Evolutionary conservation across 2,113 vertebrate species (phyloP).

Genomic region (Podarcis cretensis): DNA sequence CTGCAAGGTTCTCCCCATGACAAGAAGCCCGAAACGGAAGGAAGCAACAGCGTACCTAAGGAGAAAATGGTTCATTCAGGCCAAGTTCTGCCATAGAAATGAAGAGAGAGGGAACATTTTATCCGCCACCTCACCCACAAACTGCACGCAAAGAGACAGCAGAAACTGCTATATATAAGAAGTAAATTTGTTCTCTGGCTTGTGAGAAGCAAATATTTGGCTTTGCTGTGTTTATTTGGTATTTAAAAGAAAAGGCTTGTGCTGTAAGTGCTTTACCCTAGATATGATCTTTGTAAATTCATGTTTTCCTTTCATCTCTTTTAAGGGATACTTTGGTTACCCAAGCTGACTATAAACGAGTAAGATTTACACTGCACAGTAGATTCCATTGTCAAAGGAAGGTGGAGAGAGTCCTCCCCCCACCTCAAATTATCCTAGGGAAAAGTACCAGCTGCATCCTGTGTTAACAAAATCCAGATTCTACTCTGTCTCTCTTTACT

Average conservation of each 20-base stretch:
- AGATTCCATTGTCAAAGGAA: constrained; percentile 24
- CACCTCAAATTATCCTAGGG: constrained; percentile 20
- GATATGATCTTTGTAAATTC: neutral
- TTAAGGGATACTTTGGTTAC: constrained; percentile 30
- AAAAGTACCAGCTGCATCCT: constrained; percentile 47
- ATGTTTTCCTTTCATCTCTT: neutral
- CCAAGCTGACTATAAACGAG: neutral
- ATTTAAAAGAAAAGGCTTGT: constrained; percentile 1
- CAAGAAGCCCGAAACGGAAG: neutral
- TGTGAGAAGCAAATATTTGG: constrained; percentile 10
- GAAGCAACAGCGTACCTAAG: neutral
- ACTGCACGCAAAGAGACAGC: neutral
- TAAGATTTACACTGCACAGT: constrained; percentile 21
- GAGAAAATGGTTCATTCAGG: rapidly evolving
- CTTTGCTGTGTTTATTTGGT: neutral
- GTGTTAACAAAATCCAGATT: constrained; percentile 44
- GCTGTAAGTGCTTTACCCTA: neutral
- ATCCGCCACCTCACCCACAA: neutral
- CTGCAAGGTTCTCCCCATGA: neutral
- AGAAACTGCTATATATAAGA: neutral
- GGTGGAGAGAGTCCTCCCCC: constrained; percentile 1
- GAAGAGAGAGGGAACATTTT: constrained; percentile 11
- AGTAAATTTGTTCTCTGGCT: neutral
- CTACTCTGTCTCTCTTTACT: constrained; percentile 43
- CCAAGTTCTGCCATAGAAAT: neutral